phyloP scores from a whole-genome alignment of 2,113 vertebrate genomes.

The Oriolus oriolus region DNA sequence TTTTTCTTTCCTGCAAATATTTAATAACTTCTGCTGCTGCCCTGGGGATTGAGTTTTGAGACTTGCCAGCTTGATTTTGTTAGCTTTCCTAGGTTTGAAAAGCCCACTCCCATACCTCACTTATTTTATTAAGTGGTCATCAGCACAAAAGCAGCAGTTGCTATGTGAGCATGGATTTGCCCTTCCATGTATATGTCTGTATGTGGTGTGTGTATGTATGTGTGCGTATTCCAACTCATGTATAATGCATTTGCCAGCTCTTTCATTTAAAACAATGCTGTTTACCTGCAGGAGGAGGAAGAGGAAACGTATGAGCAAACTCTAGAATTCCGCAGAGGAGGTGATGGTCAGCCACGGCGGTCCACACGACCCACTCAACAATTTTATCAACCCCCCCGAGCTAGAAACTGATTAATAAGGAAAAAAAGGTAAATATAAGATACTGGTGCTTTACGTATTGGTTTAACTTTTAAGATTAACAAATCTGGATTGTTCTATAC shows the following conservation, averaged over 20 bases:
- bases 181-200: neutral
- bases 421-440: constrained; percentile 53
- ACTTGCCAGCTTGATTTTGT: neutral
- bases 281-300: constrained; percentile 88
- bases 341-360: constrained; percentile 90
- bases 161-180: neutral
- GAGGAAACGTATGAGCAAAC: constrained; percentile 91
- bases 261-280: constrained; percentile 58
- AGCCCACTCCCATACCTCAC: neutral
- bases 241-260: neutral
- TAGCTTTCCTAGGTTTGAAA: neutral
- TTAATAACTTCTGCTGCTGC: neutral
- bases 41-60: neutral
- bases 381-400: constrained; percentile 95
- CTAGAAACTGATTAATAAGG: constrained; percentile 82
- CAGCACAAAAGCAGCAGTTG: neutral
- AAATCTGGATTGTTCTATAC: neutral
- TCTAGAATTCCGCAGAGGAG: constrained; percentile 91
- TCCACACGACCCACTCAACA: constrained; percentile 91
- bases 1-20: neutral
- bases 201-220: neutral
- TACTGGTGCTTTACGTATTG: neutral
- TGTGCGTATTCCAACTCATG: neutral
- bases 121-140: neutral
- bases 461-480: neutral